phyloP scores from a whole-genome alignment of 2,113 vertebrate species.

The Xiphophorus maculatus region DNA sequence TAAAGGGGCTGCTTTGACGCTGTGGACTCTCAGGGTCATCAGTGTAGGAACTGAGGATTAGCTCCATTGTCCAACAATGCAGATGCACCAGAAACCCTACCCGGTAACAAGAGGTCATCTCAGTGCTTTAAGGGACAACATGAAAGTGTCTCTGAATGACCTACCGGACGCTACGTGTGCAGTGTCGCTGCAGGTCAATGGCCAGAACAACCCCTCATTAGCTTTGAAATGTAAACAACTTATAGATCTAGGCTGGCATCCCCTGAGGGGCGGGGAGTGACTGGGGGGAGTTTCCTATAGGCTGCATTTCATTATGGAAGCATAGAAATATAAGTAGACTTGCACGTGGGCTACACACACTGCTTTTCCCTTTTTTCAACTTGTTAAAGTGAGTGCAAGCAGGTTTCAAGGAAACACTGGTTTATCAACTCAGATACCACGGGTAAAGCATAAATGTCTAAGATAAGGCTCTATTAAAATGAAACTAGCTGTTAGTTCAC shows the following conservation, averaged over 20 bases:
- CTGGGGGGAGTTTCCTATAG: neutral
- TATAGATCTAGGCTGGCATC: neutral
- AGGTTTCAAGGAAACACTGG: too few species aligned
- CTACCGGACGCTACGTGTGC: neutral
- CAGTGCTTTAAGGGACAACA: constrained; percentile 3
- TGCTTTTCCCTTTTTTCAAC: too few species aligned
- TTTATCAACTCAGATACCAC: too few species aligned
- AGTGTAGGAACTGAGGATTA: constrained; percentile 34
- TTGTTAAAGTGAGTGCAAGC: too few species aligned
- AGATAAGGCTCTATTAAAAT: too few species aligned
- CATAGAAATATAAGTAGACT: neutral
- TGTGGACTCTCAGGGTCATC: constrained; percentile 23
- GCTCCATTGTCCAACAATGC: neutral
- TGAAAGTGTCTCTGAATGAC: neutral
- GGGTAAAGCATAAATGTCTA: too few species aligned
- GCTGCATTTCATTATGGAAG: neutral
- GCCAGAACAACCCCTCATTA: neutral
- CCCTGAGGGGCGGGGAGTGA: neutral
- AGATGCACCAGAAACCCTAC: constrained; percentile 7
- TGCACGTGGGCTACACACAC: neutral
- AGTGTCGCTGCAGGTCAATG: constrained; percentile 3
- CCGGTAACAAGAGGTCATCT: constrained; percentile 31
- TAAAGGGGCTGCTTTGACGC: neutral
- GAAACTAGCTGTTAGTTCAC: too few species aligned
- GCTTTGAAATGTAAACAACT: constrained; percentile 24